Base-by-base conservation (phyloP, 2,113 vertebrate species). In the Plotosus lineatus region DNA sequence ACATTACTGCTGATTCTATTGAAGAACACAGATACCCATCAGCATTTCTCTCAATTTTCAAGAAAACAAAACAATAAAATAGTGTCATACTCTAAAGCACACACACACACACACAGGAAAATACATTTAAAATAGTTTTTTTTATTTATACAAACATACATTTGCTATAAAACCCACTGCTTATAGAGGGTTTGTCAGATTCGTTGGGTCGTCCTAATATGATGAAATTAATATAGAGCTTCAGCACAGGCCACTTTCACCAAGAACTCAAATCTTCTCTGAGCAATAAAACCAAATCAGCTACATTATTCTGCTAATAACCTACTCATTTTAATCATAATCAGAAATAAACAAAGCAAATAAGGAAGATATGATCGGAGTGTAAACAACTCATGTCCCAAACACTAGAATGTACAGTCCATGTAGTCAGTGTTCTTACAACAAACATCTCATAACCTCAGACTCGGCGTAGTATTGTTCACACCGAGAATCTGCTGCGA, bases 141-240 rank as follows among this genome's bases (percentile, higher is more conserved):
- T 94, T 98, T 93, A 93, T 92, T 94, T 98, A 98, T 96, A 97
- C 94, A 98, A 99, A 98, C 95, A 96, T 95, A 98, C 94, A 96
- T 92, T 94, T 93, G 91, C 95, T 98, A 97, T 94, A 98, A 98
- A 98, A 97, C 94, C 96, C 91, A 94, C 94, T 92, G 94, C 91
- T 87, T 91, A 92, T 85, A 83, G 86, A 61, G 75, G 79, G 88
- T 90, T 92, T 88, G 93, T 90, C 51, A 80, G 68, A 68, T 55
- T 71, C 10, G 40, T 68, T 68, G 44, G 23, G 38, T 68, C 40
- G 36, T 73, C 69, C 69, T 50, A 51, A 72, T 26, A 72, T 50
- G 44, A 50, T 72, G 8, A 50, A 72, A 72, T 72, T 50, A 73
- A 51, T 51, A 50, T 90, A 90, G 90, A 87, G 83, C 90, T 89